Evolutionary conservation across 92 coral and sea anemone genomes (phyloP).

Genomic region (Bergia sp.): DNA sequence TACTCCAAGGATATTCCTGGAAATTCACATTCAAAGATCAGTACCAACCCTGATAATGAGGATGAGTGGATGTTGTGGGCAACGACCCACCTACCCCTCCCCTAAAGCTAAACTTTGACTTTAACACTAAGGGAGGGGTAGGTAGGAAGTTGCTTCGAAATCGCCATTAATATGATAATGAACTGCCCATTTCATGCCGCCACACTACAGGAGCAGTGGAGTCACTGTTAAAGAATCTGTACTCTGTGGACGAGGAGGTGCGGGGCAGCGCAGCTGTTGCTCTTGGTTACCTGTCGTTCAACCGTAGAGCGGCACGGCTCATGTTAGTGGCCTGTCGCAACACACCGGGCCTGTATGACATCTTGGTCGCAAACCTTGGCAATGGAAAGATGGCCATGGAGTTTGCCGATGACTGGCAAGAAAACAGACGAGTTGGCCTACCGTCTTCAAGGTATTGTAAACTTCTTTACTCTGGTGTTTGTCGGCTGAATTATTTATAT

Average conservation of each 20-base stretch:
- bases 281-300: slow-evolving; percentile 94
- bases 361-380: slow-evolving; percentile 81
- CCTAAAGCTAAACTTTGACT: no score
- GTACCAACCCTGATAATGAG: no score
- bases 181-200: neutral
- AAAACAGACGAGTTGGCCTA: slow-evolving; percentile 83
- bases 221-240: slow-evolving; percentile 76
- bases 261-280: slow-evolving; percentile 98
- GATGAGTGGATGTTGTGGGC: no score
- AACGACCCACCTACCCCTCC: no score
- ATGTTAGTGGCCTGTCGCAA: slow-evolving; percentile 95
- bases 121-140: no score
- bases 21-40: no score
- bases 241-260: slow-evolving; percentile 85
- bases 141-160: no score
- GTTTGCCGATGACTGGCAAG: slow-evolving; percentile 91
- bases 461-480: neutral
- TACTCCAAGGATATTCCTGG: no score
- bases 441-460: slow-evolving; percentile 87
- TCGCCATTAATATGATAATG: neutral
- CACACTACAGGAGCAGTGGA: slow-evolving; percentile 78
- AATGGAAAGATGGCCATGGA: slow-evolving; percentile 96
- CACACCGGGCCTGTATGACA: slow-evolving; percentile 90
- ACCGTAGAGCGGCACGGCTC: slow-evolving; percentile 91
- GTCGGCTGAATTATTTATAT: no score